These are phyloP conservation scores for Carettochelys insculpta DNA, from an alignment of 2,113 vertebrate genomes.

Conservation along the genomic window DNA sequence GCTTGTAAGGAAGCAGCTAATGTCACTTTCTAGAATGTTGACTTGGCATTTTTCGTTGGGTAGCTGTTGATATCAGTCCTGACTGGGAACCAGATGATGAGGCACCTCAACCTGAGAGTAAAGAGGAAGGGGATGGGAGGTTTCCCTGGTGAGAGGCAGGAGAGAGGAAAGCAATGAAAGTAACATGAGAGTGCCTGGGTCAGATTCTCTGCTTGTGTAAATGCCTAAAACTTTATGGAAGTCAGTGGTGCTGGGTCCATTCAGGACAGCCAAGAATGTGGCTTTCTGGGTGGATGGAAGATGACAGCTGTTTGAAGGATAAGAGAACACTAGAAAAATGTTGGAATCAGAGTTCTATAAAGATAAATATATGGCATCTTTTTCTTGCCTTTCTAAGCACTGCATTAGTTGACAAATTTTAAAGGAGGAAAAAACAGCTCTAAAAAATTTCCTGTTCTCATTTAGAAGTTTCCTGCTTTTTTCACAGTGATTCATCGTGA, in stretches of 20 bases:
- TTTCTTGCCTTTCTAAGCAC: neutral
- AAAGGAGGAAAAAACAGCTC: constrained; percentile 36
- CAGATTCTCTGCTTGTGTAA: neutral
- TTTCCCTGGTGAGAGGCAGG: neutral
- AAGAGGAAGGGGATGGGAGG: neutral
- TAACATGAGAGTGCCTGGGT: neutral
- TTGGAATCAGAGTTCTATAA: neutral
- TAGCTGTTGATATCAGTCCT: fast-evolving
- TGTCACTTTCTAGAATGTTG: neutral
- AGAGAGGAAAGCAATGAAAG: neutral
- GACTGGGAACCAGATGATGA: too few species aligned
- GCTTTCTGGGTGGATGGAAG: neutral
- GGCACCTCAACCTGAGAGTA: neutral
- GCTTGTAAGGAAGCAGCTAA: neutral
- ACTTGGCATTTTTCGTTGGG: neutral
- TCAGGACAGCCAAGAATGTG: neutral
- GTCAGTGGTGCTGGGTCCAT: fast-evolving
- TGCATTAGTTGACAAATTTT: neutral
- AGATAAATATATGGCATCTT: neutral
- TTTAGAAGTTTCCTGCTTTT: constrained; percentile 46
- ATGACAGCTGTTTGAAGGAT: neutral
- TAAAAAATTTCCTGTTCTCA: constrained; percentile 53
- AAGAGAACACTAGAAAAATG: neutral
- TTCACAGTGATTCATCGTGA: neutral
- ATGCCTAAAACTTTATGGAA: neutral